A percentile compares a stretch with the other conserved stretches of the same genome.
Conservation (phyloP, 2,888 invertebrate species). For the Caenorhabditis drosophilae region DNA sequence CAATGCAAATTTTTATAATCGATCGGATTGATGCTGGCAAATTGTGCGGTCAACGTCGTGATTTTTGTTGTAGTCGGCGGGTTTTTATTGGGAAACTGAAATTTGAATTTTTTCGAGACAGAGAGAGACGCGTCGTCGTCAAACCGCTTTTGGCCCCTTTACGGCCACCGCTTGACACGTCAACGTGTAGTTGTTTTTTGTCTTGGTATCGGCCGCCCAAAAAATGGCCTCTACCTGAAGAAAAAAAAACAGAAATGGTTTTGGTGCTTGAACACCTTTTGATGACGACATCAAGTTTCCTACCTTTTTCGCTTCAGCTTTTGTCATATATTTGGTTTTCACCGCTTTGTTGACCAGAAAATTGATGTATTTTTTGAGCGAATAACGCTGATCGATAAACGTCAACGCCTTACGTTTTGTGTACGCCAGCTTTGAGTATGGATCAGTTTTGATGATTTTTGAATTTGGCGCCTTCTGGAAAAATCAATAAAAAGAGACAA, state of each 20-base stretch:
- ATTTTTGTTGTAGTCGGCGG: too few species aligned
- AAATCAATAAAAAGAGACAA: too few species aligned
- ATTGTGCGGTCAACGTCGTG: too few species aligned
- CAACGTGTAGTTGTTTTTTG: not conserved
- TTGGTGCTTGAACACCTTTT: too few species aligned
- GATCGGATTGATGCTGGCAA: too few species aligned
- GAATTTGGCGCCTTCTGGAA: conserved; percentile 24
- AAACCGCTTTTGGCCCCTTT: conserved; percentile 8
- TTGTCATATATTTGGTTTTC: conserved; percentile 1
- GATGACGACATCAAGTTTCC: too few species aligned
- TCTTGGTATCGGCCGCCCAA: not conserved
- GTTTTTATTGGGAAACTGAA: too few species aligned
- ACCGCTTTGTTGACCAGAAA: not conserved
- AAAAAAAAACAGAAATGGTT: too few species aligned
- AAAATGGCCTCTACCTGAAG: not conserved
- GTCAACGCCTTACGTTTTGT: conserved; percentile 20
- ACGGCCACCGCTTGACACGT: not conserved
- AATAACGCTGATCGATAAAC: conserved; percentile 25
- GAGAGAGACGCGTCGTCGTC: too few species aligned
- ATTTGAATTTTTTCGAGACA: too few species aligned
- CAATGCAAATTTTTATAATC: too few species aligned
- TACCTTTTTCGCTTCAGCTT: conserved; percentile 26
- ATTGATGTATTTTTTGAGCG: conserved; percentile 6
- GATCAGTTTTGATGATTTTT: conserved; percentile 13
- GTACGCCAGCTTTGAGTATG: conserved; percentile 28